Evolutionary conservation across 2,797 vertebrate species (phyloP).

Genomic region (Parambassis ranga): DNA sequence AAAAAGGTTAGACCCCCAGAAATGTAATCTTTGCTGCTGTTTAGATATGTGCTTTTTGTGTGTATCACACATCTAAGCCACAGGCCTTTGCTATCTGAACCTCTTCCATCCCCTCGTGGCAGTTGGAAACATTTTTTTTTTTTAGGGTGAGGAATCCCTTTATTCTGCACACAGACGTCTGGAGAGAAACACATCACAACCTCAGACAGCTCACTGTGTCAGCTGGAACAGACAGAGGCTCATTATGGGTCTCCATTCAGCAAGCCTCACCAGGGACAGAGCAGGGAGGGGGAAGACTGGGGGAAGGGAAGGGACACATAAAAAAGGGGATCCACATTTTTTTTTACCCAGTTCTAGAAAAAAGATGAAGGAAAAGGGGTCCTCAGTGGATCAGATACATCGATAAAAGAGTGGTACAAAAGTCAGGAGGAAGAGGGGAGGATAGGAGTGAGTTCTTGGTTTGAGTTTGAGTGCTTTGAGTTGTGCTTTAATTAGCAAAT

Average conservation of each 20-base stretch:
- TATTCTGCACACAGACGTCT: slow-evolving; percentile 39
- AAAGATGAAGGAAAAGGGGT: slow-evolving; percentile 7
- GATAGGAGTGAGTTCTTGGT: too few species aligned
- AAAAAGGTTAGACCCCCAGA: not conserved
- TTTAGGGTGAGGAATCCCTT: slow-evolving; percentile 44
- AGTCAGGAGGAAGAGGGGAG: not conserved
- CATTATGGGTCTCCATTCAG: slow-evolving; percentile 69
- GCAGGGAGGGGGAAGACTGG: slow-evolving; percentile 19
- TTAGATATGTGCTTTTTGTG: slow-evolving; percentile 16
- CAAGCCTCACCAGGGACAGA: slow-evolving; percentile 56
- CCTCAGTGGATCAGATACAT: not conserved
- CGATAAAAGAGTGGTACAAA: slow-evolving; percentile 3
- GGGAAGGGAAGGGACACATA: slow-evolving; percentile 20
- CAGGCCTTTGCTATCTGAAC: slow-evolving; percentile 32
- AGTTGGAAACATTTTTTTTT: slow-evolving; percentile 39
- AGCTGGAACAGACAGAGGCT: slow-evolving; percentile 71
- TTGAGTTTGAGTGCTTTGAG: too few species aligned
- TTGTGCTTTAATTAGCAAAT: too few species aligned
- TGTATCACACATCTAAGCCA: slow-evolving; percentile 10
- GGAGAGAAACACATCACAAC: slow-evolving; percentile 65
- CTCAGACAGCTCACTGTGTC: slow-evolving; percentile 66
- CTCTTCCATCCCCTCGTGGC: slow-evolving; percentile 35
- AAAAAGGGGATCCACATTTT: slow-evolving; percentile 33
- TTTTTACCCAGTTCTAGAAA: not conserved
- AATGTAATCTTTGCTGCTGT: not conserved